phyloP scores from a whole-genome alignment of 2,888 invertebrate genomes.

The Dioctria linearis region DNA sequence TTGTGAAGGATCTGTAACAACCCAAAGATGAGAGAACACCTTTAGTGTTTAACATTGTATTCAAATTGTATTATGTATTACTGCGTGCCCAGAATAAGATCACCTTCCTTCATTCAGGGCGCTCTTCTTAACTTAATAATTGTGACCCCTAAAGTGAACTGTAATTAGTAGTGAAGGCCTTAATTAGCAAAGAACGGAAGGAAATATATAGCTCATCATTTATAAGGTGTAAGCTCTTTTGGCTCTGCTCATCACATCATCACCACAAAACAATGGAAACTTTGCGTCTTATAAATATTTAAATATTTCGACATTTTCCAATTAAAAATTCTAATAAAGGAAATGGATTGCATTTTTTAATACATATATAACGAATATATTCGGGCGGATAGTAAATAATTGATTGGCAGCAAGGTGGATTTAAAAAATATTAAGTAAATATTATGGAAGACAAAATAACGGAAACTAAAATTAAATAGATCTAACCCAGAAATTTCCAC shows the following conservation, averaged over 20 bases:
- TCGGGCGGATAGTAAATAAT: too few relatives aligned
- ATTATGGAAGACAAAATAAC: too few relatives aligned
- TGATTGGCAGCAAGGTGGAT: too few relatives aligned
- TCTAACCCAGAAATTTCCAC: too few relatives aligned
- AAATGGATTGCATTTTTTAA: too few relatives aligned
- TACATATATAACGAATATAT: too few relatives aligned
- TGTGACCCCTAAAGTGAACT: background rate
- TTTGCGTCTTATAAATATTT: background rate
- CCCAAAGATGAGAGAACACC: constrained; percentile 6
- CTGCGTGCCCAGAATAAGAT: too few relatives aligned
- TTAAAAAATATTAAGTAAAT: too few relatives aligned
- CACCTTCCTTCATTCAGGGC: too few relatives aligned
- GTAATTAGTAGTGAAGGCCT: constrained; percentile 13
- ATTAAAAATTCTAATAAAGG: too few relatives aligned
- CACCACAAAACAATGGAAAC: background rate
- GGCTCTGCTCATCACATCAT: too few relatives aligned
- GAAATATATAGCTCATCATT: background rate
- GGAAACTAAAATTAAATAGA: too few relatives aligned
- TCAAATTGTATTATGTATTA: constrained; percentile 8
- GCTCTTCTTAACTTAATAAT: background rate
- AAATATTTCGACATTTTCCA: constrained; percentile 3
- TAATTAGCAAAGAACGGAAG: constrained; percentile 14
- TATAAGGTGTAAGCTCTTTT: background rate
- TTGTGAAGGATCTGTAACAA: constrained; percentile 13
- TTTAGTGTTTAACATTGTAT: constrained; percentile 13